Evolutionary conservation across 2,113 vertebrate genomes (phyloP).

Genomic region (Phaetusa simplex): DNA sequence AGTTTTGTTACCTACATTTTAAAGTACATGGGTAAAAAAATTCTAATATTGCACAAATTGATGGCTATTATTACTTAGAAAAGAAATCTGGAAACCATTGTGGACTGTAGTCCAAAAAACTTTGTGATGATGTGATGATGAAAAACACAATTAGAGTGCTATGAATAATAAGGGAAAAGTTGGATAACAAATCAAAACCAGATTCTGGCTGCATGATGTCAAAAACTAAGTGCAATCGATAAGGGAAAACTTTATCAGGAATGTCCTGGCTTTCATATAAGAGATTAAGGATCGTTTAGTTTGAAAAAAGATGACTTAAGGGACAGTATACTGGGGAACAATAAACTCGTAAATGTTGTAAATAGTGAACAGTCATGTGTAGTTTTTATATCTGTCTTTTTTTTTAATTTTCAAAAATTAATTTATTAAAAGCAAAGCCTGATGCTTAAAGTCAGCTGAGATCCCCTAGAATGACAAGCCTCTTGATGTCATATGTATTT

Average conservation of each 20-base stretch:
- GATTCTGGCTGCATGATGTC: background rate
- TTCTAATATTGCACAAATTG: background rate
- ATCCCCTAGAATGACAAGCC: background rate
- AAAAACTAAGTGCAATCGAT: background rate
- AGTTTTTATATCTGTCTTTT: background rate
- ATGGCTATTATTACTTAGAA: background rate
- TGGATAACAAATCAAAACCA: background rate
- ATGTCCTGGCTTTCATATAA: background rate
- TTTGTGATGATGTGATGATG: background rate
- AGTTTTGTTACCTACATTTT: background rate
- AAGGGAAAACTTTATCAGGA: background rate
- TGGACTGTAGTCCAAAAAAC: background rate
- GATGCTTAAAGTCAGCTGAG: background rate
- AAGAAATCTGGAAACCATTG: background rate
- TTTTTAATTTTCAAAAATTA: background rate
- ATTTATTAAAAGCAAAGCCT: background rate
- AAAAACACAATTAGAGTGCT: background rate
- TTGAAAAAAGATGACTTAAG: background rate
- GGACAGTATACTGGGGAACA: background rate
- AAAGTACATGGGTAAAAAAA: background rate
- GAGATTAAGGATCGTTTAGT: background rate
- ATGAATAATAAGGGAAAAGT: background rate
- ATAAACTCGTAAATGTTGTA: background rate
- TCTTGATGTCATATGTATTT: background rate
- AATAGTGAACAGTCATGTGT: background rate